Evolutionary conservation across 2,888 invertebrate species (phyloP).

Genomic region (Sepiola atlantica): DNA sequence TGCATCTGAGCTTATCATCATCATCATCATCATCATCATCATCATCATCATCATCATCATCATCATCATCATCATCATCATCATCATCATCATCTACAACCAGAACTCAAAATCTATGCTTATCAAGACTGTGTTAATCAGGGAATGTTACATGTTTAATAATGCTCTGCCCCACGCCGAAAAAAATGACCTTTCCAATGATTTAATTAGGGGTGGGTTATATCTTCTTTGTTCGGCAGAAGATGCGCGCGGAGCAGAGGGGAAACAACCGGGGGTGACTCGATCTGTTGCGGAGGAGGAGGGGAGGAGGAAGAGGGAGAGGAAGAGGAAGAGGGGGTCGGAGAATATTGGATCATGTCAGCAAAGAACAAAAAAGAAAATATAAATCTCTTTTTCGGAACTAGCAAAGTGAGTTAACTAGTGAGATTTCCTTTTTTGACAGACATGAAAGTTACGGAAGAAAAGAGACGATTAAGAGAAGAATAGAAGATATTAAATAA

Average conservation of each 20-base stretch:
- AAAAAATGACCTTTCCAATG: not conserved
- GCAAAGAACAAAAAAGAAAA: too few relatives aligned
- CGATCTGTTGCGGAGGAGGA: not conserved
- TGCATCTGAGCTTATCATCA: not conserved
- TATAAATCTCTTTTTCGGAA: too few relatives aligned
- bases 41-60: constrained; percentile 32
- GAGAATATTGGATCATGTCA: too few relatives aligned
- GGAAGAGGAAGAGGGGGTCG: too few relatives aligned
- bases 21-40: constrained; percentile 45
- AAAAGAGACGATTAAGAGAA: not conserved
- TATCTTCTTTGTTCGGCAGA: not conserved
- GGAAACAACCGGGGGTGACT: not conserved
- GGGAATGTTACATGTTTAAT: not conserved
- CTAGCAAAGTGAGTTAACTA: not conserved
- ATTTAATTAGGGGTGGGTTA: not conserved
- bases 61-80: constrained; percentile 5
- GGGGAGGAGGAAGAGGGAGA: not conserved
- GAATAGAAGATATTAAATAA: not conserved
- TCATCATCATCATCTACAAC: not conserved
- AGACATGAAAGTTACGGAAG: not conserved
- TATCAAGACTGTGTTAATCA: too few relatives aligned
- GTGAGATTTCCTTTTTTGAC: not conserved
- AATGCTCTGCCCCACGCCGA: not conserved
- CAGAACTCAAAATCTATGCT: too few relatives aligned
- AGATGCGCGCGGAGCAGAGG: not conserved